Base-by-base conservation (phyloP, 2,888 invertebrate species). In the Tinea pellionella region DNA sequence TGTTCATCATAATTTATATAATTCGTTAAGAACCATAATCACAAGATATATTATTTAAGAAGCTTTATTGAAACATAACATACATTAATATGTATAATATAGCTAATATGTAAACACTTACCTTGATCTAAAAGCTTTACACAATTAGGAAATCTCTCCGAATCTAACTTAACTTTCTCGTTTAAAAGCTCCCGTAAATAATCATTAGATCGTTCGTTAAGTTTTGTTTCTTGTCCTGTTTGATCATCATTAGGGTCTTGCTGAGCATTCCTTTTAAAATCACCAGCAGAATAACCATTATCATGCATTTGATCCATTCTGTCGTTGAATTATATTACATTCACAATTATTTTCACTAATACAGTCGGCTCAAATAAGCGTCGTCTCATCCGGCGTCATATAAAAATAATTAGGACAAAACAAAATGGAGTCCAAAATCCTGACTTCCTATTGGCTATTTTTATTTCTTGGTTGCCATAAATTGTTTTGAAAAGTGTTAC, bases 161-260 rank as follows among this genome's bases (percentile, higher is more conserved):
- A 83, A 66, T 89, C 92, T 65, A 93, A 82, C 65, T 90, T 89
- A 62, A 90, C 89, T 74, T 93, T 93, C 71, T 94, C 94, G 58
- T 90, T 89, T 62, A 94, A 73, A 61, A 94, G 86, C 71, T 94
- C 93, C 18, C 91, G 88, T 72, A 94, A 91, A 71, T 94, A 94
- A 80, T 94, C 94, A 61, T 90, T 92, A 73, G 93, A 92, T 82
- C 93, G 94, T 73, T 92, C 92, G 65, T 90, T 89, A 62, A 91
- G 79, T 70, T 89, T 89, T 66, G 81, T 82, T 16, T 89, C 89
- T 61, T 90, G 89, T 74, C 88, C 86, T 81, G 88, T 85, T 88
- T 90, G 82, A 61, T 69, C 77, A 60, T 77, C 75, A 62, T 69
- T 75, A n/a, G 72, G 68, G 60, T 60, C 61, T 12, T 69, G 69